Base-by-base conservation (phyloP, 92 coral and sea anemone species). In the Muricea muricata region DNA sequence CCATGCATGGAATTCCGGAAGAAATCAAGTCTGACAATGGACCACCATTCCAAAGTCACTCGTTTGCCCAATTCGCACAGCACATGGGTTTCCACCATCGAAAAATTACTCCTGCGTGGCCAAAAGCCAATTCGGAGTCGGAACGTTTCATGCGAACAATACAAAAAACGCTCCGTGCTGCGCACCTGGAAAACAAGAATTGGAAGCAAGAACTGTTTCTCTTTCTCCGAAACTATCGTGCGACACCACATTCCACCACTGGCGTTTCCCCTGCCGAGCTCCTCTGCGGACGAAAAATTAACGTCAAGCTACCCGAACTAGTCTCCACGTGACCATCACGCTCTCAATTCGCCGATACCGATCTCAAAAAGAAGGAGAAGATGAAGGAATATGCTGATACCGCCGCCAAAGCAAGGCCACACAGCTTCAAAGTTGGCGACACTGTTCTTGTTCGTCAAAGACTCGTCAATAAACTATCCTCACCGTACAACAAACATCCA, bases 11-110 rank as follows among this genome's bases (percentile, higher is more conserved):
- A 41, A 83, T 72, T 6, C 81, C 87, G 10, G 69, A 29, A 10
- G 80, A 71, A 83, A 21, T 83, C 20, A 71, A 83, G 31, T 67
- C 87, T 10, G 87, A 83, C 81, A 72, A 83, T 29, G 87, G 80
- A 18, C 71, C 87, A 21, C 87, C 87, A 37, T 72, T 82, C 24
- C 52, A 83, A 20, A 67, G 87, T 42, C 70, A 71, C 37, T 46
- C 42, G 14, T 83, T 83, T 26, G 78, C 79, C n/a, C 35, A 41
- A 5, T 83, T 56, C 72, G 81, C 87, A 25, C 24, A 70, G 30
- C 25, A 83, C 5, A 70, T 52, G 37, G 87, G 87, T 3, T 83
- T 83, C 37, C 42, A 37, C 42, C 58, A 50, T 20, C n/a, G 58
- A 50, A 50, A 50, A 20, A 50, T 50, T 20, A 50, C 58, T 20